Evolutionary conservation across 2,888 invertebrate genomes (phyloP), one percentile per base, ranked within the genome.

Genomic region (Diplazon laetatorius): DNA sequence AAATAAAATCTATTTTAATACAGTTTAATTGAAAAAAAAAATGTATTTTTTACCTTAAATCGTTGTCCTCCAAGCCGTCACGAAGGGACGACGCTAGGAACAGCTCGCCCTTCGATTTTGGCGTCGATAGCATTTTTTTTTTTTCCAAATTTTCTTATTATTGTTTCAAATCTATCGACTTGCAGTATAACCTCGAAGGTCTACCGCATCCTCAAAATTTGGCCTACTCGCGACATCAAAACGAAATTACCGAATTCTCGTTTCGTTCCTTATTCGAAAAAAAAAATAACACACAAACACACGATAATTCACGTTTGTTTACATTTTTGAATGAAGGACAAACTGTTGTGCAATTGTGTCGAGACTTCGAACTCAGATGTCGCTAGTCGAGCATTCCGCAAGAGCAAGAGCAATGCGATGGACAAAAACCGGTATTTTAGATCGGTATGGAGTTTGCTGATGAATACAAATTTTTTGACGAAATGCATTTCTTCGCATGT

Each of bases 61-160:
- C 92, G 74, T 93, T 93, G 86, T 93, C 93, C 88, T 94, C 94
- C 76, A 95, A 92, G 62, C 94, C 93, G 89, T 95, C 94, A 85
- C 94, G 93, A 42, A 95, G 89, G 83, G 93, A 93, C 88, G 90
- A 89, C 12, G 91, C 91, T 50, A 91, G 73, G 80, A 88, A 91
- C 46, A 91, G 81, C 6, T 83, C 86, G 9, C 87, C 85, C 77
- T 87, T 89, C 14, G 82, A 85, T 83, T 87, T 88, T 4, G 87
- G 85, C 1, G 85, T 85, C 0, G 85, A 76, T 2, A 79, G 37
- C 78, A 78, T 76, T 46, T 55, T 75, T 35, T n/a, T 52, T 22
- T 22, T 20, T 12, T 48, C 1, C 5, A n/a, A 25, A 25, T 8
- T 1, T 30, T 30, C 9, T 30, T 30, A 30, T 14, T 9, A 1